A percentile compares a stretch with the other conserved stretches of the same genome.
Evolutionary conservation across 2,888 invertebrate genomes (phyloP).

Genomic region (Anticlea derivata): DNA sequence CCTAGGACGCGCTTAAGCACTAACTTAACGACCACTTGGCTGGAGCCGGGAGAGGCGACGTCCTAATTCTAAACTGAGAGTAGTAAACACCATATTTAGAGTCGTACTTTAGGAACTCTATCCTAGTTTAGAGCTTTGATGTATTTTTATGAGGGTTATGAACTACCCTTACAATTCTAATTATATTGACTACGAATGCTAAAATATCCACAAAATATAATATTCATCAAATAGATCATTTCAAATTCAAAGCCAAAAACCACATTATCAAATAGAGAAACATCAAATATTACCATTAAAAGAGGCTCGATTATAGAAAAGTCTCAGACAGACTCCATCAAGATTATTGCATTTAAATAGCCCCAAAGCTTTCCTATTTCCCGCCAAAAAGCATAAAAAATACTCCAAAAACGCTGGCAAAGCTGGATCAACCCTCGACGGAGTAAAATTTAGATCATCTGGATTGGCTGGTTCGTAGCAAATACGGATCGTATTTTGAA

Average conservation of each 20-base stretch:
- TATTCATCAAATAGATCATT: background rate
- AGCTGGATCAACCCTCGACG: constrained; percentile 28
- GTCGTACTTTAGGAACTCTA: constrained; percentile 1
- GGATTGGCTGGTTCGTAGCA: too few species aligned
- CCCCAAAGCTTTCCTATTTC: constrained; percentile 16
- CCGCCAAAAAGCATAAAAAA: constrained; percentile 23
- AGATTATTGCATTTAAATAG: constrained; percentile 30
- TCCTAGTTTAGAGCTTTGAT: constrained; percentile 4
- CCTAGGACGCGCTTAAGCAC: constrained; percentile 17
- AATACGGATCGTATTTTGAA: too few species aligned
- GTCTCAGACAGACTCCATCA: constrained; percentile 12
- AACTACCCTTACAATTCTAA: too few species aligned
- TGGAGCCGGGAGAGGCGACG: constrained; percentile 8
- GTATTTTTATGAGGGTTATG: too few species aligned
- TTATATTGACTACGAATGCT: too few species aligned
- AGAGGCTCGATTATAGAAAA: background rate
- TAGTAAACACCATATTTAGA: constrained; percentile 19
- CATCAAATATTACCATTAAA: background rate
- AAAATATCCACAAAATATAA: too few species aligned
- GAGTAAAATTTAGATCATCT: constrained; percentile 9
- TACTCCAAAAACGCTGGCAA: constrained; percentile 28
- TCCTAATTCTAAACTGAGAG: constrained; percentile 12
- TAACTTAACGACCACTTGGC: constrained; percentile 17
- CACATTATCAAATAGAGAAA: background rate
- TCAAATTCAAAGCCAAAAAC: background rate